Conservation (phyloP, 2,888 invertebrate genomes). For the Pomacea canaliculata region DNA sequence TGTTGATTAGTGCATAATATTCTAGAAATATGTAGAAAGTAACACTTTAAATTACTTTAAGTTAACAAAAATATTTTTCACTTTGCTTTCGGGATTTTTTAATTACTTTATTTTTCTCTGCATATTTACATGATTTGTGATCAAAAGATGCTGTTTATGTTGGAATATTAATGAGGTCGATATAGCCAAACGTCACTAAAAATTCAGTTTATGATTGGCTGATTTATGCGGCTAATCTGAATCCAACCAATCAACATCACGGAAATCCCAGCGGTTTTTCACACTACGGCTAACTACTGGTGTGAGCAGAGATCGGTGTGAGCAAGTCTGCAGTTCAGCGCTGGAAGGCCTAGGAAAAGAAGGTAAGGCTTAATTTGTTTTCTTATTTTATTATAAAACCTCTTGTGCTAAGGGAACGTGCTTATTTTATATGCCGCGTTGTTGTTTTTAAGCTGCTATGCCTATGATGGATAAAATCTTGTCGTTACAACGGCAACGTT, state of each 20-base stretch:
- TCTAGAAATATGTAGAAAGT: not conserved
- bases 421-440: not conserved
- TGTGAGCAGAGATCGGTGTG: constrained; percentile 26
- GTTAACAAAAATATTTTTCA: not conserved
- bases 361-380: constrained; percentile 13
- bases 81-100: not conserved
- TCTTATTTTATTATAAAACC: not conserved
- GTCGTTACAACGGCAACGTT: too few relatives aligned
- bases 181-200: not conserved
- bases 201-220: constrained; percentile 53
- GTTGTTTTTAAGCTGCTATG: not conserved
- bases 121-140: constrained; percentile 14
- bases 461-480: not conserved
- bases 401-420: not conserved
- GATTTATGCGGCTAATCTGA: constrained; percentile 49
- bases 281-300: constrained; percentile 21
- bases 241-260: constrained; percentile 53
- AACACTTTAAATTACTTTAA: not conserved
- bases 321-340: constrained; percentile 6
- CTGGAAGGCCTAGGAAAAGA: not conserved
- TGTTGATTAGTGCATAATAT: not conserved
- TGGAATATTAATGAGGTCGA: constrained; percentile 40
- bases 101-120: too few relatives aligned
- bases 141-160: constrained; percentile 31
- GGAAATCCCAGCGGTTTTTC: constrained; percentile 22